Percentiles rank a stretch among this genome's conserved stretches.
Evolutionary conservation across 2,113 vertebrate genomes (phyloP).

Genomic region (Labrus mixtus): DNA sequence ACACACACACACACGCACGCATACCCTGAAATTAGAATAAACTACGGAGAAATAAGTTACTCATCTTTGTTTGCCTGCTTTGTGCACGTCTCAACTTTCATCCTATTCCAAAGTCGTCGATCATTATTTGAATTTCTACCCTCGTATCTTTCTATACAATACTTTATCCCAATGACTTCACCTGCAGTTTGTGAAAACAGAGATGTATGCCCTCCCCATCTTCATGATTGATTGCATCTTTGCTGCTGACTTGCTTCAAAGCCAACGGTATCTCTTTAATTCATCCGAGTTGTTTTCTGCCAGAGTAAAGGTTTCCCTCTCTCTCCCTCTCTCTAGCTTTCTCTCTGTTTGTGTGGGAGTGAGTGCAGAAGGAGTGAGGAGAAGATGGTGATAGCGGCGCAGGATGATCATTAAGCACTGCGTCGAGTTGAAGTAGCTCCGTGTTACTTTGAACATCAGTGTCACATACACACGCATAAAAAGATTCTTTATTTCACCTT

Average conservation of each 20-base stretch:
- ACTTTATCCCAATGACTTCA: constrained; percentile 18
- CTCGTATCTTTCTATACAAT: constrained; percentile 40
- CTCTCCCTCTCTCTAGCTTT: neutral
- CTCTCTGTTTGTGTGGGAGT: constrained; percentile 37
- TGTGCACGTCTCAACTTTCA: constrained; percentile 28
- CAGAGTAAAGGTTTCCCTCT: constrained; percentile 1
- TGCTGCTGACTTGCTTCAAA: constrained; percentile 62
- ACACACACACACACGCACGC: too few species aligned
- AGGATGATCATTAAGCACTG: constrained; percentile 32
- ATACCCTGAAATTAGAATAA: neutral
- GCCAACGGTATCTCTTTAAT: constrained; percentile 50
- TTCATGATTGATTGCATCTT: constrained; percentile 58
- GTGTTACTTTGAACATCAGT: constrained; percentile 49
- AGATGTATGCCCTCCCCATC: constrained; percentile 47
- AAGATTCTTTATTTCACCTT: constrained; percentile 17
- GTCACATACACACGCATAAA: neutral
- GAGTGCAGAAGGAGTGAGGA: constrained; percentile 11
- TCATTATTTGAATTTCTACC: constrained; percentile 52
- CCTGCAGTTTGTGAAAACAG: constrained; percentile 33
- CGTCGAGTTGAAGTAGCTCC: constrained; percentile 7
- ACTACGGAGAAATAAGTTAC: neutral
- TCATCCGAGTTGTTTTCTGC: constrained; percentile 22
- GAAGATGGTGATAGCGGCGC: constrained; percentile 23
- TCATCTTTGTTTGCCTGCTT: constrained; percentile 9
- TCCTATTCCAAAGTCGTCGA: constrained; percentile 48